Evolutionary conservation across 2,797 vertebrate species (phyloP).

Genomic region (Notoglanidium macrostoma): DNA sequence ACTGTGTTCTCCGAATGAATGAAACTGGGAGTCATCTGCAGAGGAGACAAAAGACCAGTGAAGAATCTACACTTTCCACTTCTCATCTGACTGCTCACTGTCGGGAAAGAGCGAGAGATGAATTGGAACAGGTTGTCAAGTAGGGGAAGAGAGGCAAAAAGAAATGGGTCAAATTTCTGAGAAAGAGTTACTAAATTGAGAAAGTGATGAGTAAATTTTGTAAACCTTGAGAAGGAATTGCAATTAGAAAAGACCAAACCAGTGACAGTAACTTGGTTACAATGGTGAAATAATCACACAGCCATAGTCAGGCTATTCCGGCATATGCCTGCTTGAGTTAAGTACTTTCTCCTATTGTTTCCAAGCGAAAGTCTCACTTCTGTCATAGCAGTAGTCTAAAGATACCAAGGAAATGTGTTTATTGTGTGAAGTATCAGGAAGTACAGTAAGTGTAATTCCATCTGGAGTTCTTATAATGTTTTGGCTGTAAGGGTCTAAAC

Average conservation of each 20-base stretch:
- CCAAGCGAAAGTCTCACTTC: background rate
- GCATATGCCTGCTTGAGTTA: background rate
- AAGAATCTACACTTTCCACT: background rate
- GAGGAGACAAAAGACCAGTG: background rate
- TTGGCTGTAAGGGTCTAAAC: background rate
- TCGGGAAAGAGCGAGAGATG: background rate
- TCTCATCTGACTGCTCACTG: background rate
- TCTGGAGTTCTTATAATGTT: conserved; percentile 1
- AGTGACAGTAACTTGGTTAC: background rate
- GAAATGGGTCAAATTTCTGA: background rate
- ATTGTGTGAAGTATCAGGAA: background rate
- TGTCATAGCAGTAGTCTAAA: background rate
- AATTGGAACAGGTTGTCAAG: background rate
- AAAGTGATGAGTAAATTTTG: background rate
- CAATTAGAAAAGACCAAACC: background rate
- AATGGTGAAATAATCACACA: background rate
- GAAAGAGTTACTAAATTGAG: background rate
- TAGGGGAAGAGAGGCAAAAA: background rate
- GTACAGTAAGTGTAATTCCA: background rate
- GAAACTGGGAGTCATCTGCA: background rate
- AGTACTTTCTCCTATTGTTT: background rate
- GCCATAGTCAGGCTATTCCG: background rate
- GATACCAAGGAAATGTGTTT: conserved; percentile 17
- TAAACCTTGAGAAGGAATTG: background rate
- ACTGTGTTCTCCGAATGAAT: background rate